Evolutionary conservation across 2,113 vertebrate species (phyloP).

Genomic region (Anoplopoma fimbria): DNA sequence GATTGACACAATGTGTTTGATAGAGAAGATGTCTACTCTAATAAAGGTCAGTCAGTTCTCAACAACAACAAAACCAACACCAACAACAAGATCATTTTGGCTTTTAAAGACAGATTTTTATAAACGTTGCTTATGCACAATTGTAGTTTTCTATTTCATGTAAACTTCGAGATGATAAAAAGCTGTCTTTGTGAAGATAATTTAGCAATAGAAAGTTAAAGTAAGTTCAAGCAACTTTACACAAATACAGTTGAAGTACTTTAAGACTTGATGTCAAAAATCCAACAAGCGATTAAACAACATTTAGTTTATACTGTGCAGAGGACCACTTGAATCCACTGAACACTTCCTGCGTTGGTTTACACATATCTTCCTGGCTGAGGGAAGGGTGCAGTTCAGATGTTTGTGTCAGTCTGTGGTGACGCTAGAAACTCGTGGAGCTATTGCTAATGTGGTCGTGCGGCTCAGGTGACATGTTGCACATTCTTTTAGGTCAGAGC

Average conservation of each 20-base stretch:
- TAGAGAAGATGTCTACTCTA: neutral
- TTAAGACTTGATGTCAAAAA: too few relatives aligned
- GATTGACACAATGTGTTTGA: conserved; percentile 35
- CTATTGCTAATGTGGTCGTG: neutral
- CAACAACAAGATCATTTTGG: neutral
- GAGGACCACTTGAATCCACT: neutral
- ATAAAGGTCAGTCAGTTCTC: neutral
- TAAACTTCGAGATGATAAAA: neutral
- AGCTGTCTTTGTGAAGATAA: neutral
- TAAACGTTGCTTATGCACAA: neutral
- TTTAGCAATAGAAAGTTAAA: neutral
- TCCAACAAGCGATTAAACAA: neutral
- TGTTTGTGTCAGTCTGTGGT: neutral
- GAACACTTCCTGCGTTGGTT: neutral
- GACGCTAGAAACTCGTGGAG: neutral
- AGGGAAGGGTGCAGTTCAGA: neutral
- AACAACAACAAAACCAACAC: neutral
- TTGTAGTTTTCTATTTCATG: neutral
- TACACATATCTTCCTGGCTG: neutral
- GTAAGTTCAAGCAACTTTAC: neutral
- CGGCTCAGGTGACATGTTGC: neutral
- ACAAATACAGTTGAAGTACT: too few relatives aligned
- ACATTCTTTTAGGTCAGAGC: neutral
- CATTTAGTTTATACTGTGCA: neutral
- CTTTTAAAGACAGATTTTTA: neutral